Percentiles rank a stretch among this genome's conserved stretches.
These are phyloP conservation scores for Unio delphinus DNA, from an alignment of 2,888 invertebrate species.

Conservation along the genomic window DNA sequence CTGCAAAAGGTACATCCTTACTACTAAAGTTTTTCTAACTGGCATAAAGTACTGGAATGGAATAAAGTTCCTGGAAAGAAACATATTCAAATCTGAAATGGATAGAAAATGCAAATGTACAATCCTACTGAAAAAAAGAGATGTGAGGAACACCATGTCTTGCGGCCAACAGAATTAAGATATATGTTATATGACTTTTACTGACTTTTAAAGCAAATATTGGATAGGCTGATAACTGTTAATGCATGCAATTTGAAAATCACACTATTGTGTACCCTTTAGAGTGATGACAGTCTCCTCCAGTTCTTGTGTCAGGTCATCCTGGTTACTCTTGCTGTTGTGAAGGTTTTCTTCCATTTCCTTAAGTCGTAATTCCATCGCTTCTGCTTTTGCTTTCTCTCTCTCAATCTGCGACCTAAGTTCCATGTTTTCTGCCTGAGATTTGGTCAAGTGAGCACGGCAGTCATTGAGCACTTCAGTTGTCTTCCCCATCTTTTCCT, in stretches of 20 bases:
- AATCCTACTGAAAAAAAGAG: too few relatives aligned
- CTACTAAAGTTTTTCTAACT: too few relatives aligned
- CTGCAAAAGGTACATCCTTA: too few relatives aligned
- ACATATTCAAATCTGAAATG: too few relatives aligned
- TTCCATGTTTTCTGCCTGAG: slow-evolving; percentile 62
- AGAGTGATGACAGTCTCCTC: slow-evolving; percentile 43
- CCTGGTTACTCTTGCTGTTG: slow-evolving; percentile 33
- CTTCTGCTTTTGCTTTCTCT: slow-evolving; percentile 47
- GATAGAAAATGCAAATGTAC: too few relatives aligned
- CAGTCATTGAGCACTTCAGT: slow-evolving; percentile 61
- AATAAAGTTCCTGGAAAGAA: too few relatives aligned
- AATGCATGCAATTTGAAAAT: background rate
- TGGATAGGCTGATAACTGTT: slow-evolving; percentile 3
- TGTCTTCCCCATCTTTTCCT: slow-evolving; percentile 57
- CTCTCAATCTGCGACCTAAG: slow-evolving; percentile 49
- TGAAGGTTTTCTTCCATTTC: slow-evolving; percentile 47
- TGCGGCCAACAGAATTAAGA: too few relatives aligned
- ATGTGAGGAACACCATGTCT: too few relatives aligned
- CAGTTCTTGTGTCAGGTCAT: slow-evolving; percentile 41
- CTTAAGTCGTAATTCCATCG: slow-evolving; percentile 38
- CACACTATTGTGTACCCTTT: slow-evolving; percentile 22
- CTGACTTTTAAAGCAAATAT: too few relatives aligned
- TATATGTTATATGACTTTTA: too few relatives aligned
- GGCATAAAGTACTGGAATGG: too few relatives aligned
- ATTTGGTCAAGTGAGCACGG: slow-evolving; percentile 51